Evolutionary conservation across 2,797 vertebrate species (phyloP), one percentile per base, ranked within the genome.

Genomic region (Carapus acus): DNA sequence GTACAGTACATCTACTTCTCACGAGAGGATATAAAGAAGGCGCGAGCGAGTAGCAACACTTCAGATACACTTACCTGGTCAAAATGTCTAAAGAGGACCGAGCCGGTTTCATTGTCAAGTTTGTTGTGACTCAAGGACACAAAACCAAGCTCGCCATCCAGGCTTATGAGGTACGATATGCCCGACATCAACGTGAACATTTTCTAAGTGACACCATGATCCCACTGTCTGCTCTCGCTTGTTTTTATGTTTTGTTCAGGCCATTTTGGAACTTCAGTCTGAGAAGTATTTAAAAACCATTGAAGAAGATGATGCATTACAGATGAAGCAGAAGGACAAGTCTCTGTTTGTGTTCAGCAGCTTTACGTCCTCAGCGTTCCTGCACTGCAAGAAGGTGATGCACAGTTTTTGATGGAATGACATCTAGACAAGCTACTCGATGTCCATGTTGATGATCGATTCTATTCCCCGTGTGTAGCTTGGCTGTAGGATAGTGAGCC

Each of bases 291-390:
- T 98, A 11, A 92, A 94, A 71, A 82, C 77, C 38, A 71, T 97
- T 22, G 83, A 91, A 53, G 92, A 96, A 67, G 85, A 89, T 57
- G 67, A 82, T 7, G 88, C 89, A 2, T 74, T 94, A 37, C 64
- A 21, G 19, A 83, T 94, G 83, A 85, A 89, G 34, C 85, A 92
- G 59, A 94, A 91, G 67, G 95, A 99, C 74, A 92, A 87, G 62
- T 94, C 94, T 6, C 86, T 99, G 69, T 98, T 93, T 71, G 89
- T 99, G 47, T 97, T 96, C 76, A 93, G 89, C 69, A 86, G 83
- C 65, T 99, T 99, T 62, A 85, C 76, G 73, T 90, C 91, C 0
- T 1, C 45, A 8, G 93, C 82, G 21, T 99, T 97, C 68, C 79
- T 70, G 58, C 93, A 96, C 81, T 97, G 97, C 80, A 87, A 81